Base-by-base conservation (phyloP, 2,113 vertebrate genomes). In the Nothobranchius kuhntae region DNA sequence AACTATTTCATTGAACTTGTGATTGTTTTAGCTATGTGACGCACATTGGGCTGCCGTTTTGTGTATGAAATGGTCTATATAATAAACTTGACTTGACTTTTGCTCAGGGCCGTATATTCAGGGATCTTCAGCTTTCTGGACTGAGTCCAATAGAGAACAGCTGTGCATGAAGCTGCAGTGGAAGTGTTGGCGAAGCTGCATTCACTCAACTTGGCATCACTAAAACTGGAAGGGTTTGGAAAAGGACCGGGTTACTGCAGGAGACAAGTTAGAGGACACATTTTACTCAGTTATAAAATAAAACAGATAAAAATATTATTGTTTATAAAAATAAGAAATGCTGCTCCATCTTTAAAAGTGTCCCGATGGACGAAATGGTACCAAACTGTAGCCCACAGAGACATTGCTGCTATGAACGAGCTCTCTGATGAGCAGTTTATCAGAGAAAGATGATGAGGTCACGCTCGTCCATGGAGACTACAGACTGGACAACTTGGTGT, bases 391-490 rank as follows among this genome's bases (percentile, higher is more conserved):
- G 93, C 94, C 57, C 93, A 95, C 75, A 90, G 73, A 72, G 89
- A 94, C 66, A 93, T 97, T 74, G 93, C 94, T 73, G 94, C 92
- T 55, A 93, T 99, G 95, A 91, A 88, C 11, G 67, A 93, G 46
- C 91, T 99, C 5, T 94, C 94, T 14, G 82, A 92, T 15, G n/a
- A 90, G 83, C 50, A 96, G 96, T 82, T 58, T 98, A 58, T 96
- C 97, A 4, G 56, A 78, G 53, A 78, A 40, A 58, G 95, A 98
- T 68, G 78, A 89, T n/a, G 91, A 96, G 69, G 93, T 94, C 73
- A 84, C 63, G 0, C 91, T 98, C 63, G 90, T 98, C 70, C 97
- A 98, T 59, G 97, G 97, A 24, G 96, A 98, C 79, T 96, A 95
- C 48, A 91, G 92, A 65, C 68, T 97, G 71, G 95, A 97, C 68